These are phyloP conservation scores for Megalonaias nervosa DNA, from an alignment of 1,140 invertebrate species.

Conservation along the genomic window DNA sequence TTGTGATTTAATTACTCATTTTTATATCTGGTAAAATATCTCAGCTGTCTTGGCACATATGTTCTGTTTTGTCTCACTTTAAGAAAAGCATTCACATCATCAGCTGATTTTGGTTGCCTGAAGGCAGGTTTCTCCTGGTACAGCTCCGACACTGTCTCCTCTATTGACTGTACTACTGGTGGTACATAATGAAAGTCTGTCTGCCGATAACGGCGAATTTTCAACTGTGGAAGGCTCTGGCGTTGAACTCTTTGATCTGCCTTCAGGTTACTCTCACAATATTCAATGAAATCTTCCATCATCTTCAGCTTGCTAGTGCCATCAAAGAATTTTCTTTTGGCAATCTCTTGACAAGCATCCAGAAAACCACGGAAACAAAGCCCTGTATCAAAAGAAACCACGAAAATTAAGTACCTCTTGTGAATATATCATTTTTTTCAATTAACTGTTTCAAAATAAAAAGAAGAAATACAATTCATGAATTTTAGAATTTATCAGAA, in stretches of 20 bases:
- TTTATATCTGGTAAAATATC: no score
- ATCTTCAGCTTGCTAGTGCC: constrained; percentile 27
- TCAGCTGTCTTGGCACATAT: no score
- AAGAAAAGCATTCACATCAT: constrained; percentile 13
- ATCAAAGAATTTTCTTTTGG: constrained; percentile 45
- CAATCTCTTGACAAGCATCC: constrained; percentile 58
- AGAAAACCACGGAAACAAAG: constrained; percentile 61
- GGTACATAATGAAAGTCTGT: constrained; percentile 7
- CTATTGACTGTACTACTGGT: background rate
- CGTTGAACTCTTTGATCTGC: constrained; percentile 18
- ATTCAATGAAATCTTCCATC: constrained; percentile 48
- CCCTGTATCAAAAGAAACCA: constrained; percentile 39
- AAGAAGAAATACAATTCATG: background rate
- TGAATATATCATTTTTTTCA: background rate
- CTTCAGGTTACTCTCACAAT: constrained; percentile 48
- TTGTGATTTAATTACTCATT: no score
- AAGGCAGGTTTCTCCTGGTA: constrained; percentile 6
- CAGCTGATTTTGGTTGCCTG: constrained; percentile 9
- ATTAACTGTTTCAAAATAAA: background rate
- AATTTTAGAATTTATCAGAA: background rate
- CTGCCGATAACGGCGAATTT: constrained; percentile 10
- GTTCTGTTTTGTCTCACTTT: no score
- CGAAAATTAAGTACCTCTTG: background rate
- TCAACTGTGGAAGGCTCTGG: constrained; percentile 12
- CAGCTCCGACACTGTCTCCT: background rate